Conservation (phyloP, 2,113 vertebrate species). For the Mirza zaza region DNA sequence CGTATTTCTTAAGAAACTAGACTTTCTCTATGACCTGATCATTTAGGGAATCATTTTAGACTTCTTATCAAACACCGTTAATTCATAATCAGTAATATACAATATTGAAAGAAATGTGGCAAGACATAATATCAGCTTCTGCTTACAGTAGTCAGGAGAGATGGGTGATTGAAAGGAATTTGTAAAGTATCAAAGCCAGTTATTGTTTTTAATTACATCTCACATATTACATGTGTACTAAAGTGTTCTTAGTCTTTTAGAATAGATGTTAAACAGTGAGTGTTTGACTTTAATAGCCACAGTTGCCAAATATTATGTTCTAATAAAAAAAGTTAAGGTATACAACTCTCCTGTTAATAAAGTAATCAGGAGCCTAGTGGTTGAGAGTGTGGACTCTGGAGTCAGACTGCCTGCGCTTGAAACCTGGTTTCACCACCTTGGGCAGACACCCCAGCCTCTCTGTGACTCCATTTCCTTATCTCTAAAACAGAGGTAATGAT, state of each 20-base stretch:
- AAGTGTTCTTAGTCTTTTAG: constrained; percentile 32
- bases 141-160: constrained; percentile 16
- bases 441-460: background rate
- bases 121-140: constrained; percentile 17
- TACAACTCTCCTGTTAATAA: background rate
- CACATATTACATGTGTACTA: background rate
- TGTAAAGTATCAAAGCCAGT: constrained; percentile 29
- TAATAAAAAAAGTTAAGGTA: constrained; percentile 38
- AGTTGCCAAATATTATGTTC: background rate
- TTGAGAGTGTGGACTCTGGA: background rate
- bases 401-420: background rate
- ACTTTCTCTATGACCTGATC: constrained; percentile 47
- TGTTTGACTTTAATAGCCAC: constrained; percentile 22
- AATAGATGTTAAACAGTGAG: constrained; percentile 25
- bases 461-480: constrained; percentile 1
- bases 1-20: constrained; percentile 40
- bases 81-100: constrained; percentile 11
- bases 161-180: constrained; percentile 27
- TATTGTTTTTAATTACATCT: constrained; percentile 19
- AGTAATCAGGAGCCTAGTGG: background rate
- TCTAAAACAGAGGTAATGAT: background rate
- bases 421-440: background rate
- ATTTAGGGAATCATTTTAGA: constrained; percentile 32
- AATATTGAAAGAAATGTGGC: constrained; percentile 14
- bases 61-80: constrained; percentile 18